Base-by-base conservation (phyloP, 2,888 invertebrate genomes). In the Dryobotodes eremita region DNA sequence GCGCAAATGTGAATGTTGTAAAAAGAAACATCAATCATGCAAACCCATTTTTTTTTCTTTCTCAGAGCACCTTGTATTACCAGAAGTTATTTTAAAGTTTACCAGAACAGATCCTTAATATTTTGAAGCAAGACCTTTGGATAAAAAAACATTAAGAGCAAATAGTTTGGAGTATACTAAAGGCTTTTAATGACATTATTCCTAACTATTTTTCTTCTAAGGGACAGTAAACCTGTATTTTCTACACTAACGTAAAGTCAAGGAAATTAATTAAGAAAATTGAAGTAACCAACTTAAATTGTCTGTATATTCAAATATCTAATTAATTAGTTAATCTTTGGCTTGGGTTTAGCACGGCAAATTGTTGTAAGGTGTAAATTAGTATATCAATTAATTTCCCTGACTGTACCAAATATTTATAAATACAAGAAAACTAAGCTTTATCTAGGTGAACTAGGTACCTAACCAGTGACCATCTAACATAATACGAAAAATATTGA, bases 101-200 rank as follows among this genome's bases (percentile, higher is more conserved):
- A 71, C 74, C 81, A 82, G 79, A 81, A 78, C 55, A 62, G 48
- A 61, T 84, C 84, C 84, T 84, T 71, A 87, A 74, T 74, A 84
- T 36, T 87, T 64, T 73, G 70, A 62, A 26, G 75, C 83, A 88
- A 80, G 82, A 79, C 79, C 79, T 86, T 75, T 74, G 75, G 13
- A 84, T 75, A 84, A 64, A 84, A 84, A 84, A 71, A 80, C 50
- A 80, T 87, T 77, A 75, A 84, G 53, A 71, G 84, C 78, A 87
- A 64, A 66, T 62, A 71, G 65, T 62, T 66, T 71, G 59, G n/a
- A 68, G 46, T 55, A 68, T 15, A 55, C 61, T 83, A 82, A 70
- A 80, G 42, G 80, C 26, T 84, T 82, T 79, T 17, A 66, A 55
- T 71, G 17, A 55, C 57, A 57, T 53, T 70, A 80, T 65, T 84